A percentile compares a stretch with the other conserved stretches of the same genome.
Evolutionary conservation across 2,888 invertebrate species (phyloP).

Genomic region (Candidula unifasciata): DNA sequence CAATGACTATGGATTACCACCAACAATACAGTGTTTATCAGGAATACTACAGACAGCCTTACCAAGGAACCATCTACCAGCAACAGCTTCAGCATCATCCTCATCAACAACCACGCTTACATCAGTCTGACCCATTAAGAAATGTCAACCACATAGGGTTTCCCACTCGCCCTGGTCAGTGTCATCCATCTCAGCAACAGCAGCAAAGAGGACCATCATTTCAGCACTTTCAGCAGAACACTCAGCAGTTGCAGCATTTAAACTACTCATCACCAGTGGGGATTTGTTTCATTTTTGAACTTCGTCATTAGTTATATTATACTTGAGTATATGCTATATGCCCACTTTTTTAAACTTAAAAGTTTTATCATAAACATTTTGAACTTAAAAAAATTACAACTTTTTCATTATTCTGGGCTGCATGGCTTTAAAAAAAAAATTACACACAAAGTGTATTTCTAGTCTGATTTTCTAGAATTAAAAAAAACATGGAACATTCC

Average conservation of each 20-base stretch:
- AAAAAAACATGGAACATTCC: no score
- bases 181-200: constrained; percentile 1
- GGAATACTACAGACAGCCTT: constrained; percentile 53
- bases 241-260: constrained; percentile 32
- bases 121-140: constrained; percentile 22
- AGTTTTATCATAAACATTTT: no score
- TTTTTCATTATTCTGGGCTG: no score
- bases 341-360: not conserved
- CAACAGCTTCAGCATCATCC: not conserved
- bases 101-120: constrained; percentile 25
- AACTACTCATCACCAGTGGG: constrained; percentile 43
- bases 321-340: not conserved
- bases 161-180: not conserved
- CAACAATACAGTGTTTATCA: constrained; percentile 55
- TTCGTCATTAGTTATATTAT: not conserved
- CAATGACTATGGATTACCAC: constrained; percentile 55
- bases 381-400: no score
- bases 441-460: no score
- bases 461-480: no score
- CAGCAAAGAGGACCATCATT: constrained; percentile 24
- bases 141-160: constrained; percentile 41
- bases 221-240: constrained; percentile 29
- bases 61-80: constrained; percentile 46
- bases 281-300: not conserved
- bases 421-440: no score